Percentiles rank a stretch among this genome's conserved stretches.
Conservation (phyloP, 1,140 invertebrate genomes). For the Anastrepha ludens region DNA sequence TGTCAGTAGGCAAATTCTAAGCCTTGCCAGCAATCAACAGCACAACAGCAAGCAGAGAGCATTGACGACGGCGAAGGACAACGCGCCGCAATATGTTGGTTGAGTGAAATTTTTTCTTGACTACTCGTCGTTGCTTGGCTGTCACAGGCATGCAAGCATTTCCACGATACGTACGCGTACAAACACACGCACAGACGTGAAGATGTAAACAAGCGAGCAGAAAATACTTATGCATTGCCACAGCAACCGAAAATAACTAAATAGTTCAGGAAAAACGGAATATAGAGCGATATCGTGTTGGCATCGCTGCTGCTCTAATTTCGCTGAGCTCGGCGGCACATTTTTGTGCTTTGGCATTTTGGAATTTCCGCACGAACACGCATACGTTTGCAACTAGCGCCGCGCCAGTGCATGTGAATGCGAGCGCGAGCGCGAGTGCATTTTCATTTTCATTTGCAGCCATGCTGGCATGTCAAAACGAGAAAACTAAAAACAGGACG, state of each 20-base stretch:
- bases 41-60: background rate
- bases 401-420: background rate
- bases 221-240: background rate
- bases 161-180: too few species aligned
- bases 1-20: conserved; percentile 32
- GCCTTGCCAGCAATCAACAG: background rate
- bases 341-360: conserved; percentile 9
- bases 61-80: background rate
- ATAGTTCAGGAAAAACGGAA: conserved; percentile 28
- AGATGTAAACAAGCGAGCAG: background rate
- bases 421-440: background rate
- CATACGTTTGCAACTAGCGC: background rate
- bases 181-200: background rate
- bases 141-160: background rate
- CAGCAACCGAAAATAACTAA: conserved; percentile 31
- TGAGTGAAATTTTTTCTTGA: background rate
- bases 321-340: background rate
- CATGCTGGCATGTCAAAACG: background rate
- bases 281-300: background rate
- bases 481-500: background rate
- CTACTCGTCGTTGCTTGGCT: background rate
- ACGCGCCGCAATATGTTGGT: conserved; percentile 28
- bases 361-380: conserved; percentile 45
- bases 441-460: conserved; percentile 7
- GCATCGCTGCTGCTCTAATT: conserved; percentile 36